Conservation (phyloP, 2,888 invertebrate genomes). For the Cylloceria caligata region DNA sequence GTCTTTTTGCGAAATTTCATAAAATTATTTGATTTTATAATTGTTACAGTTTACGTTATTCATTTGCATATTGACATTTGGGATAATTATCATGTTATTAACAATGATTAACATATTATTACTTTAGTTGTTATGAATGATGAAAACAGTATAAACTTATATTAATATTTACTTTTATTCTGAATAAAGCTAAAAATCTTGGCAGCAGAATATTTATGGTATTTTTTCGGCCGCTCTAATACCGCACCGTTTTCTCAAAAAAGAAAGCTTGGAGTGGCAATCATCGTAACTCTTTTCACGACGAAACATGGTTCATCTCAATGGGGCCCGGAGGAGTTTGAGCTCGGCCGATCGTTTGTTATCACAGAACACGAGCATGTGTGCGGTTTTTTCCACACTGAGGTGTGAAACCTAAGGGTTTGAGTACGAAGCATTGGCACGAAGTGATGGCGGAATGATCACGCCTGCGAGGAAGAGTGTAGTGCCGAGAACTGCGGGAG, state of each 20-base stretch:
- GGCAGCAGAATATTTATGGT: background rate
- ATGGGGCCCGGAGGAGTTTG: conserved; percentile 45
- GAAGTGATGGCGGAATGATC: conserved; percentile 34
- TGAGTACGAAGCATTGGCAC: conserved; percentile 65
- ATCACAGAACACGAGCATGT: conserved; percentile 57
- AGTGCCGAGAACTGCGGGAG: conserved; percentile 39
- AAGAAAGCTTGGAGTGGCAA: conserved; percentile 21
- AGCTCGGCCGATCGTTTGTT: conserved; percentile 50
- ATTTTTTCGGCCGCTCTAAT: background rate
- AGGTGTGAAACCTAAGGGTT: conserved; percentile 66
- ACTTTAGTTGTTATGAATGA: too few species aligned
- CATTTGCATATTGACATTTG: too few species aligned
- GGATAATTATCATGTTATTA: too few species aligned
- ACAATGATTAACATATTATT: too few species aligned
- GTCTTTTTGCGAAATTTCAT: too few species aligned
- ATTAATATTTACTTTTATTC: too few species aligned
- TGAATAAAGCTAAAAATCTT: background rate
- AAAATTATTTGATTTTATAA: too few species aligned
- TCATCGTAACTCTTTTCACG: conserved; percentile 30
- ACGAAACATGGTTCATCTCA: background rate
- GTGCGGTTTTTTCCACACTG: conserved; percentile 44
- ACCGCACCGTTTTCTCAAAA: background rate
- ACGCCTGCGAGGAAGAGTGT: background rate
- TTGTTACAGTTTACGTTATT: too few species aligned
- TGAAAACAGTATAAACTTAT: too few species aligned